These are phyloP conservation scores for Myotis davidii DNA, from an alignment of 2,113 vertebrate species.

Conservation along the genomic window DNA sequence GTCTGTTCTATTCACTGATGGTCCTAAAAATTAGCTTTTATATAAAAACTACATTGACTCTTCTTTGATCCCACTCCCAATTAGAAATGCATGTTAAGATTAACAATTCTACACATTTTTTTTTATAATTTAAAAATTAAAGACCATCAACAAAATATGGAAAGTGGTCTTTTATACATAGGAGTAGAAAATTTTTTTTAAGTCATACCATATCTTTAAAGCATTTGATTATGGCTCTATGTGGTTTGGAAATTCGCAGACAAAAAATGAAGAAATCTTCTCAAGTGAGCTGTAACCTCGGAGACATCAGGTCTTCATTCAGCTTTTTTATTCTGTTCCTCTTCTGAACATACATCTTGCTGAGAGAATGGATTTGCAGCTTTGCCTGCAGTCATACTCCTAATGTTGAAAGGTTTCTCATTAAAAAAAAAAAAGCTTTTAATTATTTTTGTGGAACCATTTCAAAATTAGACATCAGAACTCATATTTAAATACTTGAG, in stretches of 20 bases:
- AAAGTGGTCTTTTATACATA: not conserved
- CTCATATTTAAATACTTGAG: slow-evolving; percentile 7
- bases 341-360: not conserved
- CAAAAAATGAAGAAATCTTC: not conserved
- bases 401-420: not conserved
- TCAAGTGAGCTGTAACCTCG: not conserved
- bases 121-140: slow-evolving; percentile 5
- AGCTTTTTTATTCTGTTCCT: not conserved
- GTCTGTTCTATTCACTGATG: not conserved
- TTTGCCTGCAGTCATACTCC: not conserved
- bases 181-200: not conserved
- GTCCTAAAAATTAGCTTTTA: slow-evolving; percentile 5
- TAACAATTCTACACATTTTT: not conserved
- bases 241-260: slow-evolving; percentile 21
- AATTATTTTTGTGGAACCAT: slow-evolving; percentile 15
- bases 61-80: slow-evolving; percentile 7
- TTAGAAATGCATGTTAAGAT: slow-evolving; percentile 42
- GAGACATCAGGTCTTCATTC: not conserved
- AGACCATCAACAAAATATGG: not conserved
- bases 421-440: not conserved
- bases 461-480: not conserved
- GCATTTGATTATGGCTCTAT: not conserved
- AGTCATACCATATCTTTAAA: not conserved
- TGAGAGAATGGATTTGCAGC: slow-evolving; percentile 20
- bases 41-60: not conserved